Evolutionary conservation across 2,797 vertebrate genomes (phyloP).

Genomic region (Taeniopygia guttata): DNA sequence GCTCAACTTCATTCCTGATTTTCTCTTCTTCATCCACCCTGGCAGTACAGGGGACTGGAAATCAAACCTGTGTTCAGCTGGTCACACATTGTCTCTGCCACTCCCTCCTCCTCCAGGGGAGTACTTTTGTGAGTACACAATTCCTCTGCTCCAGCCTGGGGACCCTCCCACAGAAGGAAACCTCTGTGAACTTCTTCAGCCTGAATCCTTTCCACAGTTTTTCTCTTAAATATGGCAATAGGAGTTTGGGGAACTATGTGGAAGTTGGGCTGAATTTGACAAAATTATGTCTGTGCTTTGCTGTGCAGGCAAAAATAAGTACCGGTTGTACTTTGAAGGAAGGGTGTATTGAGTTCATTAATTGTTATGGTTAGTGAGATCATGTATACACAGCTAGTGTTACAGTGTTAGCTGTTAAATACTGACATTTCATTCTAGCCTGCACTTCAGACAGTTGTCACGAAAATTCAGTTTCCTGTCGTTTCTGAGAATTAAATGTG

Average conservation of each 20-base stretch:
- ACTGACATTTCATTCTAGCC: neutral
- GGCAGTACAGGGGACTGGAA: neutral
- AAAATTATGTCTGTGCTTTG: neutral
- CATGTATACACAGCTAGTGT: neutral
- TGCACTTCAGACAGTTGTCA: neutral
- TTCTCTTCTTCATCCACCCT: neutral
- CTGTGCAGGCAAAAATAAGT: neutral
- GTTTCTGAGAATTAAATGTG: neutral
- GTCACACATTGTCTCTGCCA: neutral
- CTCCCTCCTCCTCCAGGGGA: neutral
- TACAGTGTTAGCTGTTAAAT: neutral
- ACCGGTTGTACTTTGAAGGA: neutral
- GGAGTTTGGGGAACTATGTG: neutral
- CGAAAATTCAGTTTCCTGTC: neutral
- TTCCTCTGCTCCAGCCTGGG: neutral
- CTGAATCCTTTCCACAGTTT: neutral
- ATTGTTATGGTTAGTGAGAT: neutral
- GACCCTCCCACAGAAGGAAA: neutral
- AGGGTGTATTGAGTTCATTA: neutral
- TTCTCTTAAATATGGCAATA: neutral
- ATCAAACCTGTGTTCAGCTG: neutral
- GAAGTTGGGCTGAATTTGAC: neutral
- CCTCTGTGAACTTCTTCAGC: accelerated
- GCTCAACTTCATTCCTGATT: neutral
- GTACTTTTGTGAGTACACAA: neutral